A percentile compares a stretch with the other conserved stretches of the same genome.
Evolutionary conservation across 2,888 invertebrate species (phyloP).

Genomic region (Andricus quercusramuli): DNA sequence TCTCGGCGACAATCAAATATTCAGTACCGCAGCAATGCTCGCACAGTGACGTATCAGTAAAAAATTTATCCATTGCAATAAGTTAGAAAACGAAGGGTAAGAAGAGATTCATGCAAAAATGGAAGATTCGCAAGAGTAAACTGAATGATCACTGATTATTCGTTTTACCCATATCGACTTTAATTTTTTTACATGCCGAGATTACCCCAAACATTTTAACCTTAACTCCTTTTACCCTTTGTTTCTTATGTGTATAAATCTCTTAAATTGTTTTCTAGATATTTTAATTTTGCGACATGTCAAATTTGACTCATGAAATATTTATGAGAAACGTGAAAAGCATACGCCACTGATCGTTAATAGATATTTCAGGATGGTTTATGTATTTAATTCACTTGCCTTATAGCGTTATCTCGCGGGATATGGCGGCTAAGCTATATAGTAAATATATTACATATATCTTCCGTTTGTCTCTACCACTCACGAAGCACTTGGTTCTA

Average conservation of each 20-base stretch:
- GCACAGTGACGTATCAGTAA: not conserved
- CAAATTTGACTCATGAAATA: not conserved
- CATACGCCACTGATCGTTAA: no score
- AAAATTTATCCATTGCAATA: not conserved
- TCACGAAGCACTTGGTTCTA: not conserved
- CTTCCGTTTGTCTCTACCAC: constrained; percentile 44
- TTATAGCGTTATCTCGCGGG: constrained; percentile 58
- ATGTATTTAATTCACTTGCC: constrained; percentile 57
- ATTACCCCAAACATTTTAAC: no score
- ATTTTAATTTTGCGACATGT: not conserved
- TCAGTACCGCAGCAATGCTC: not conserved
- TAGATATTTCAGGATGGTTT: constrained; percentile 43
- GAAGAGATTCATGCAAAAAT: no score
- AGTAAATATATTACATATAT: no score
- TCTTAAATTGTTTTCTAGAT: not conserved
- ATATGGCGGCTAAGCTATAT: constrained; percentile 52
- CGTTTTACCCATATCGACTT: no score
- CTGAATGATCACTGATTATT: no score
- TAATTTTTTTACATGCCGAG: no score
- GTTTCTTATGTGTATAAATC: not conserved
- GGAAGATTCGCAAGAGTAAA: no score
- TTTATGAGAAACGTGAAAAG: not conserved
- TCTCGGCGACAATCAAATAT: not conserved
- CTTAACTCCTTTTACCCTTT: no score
- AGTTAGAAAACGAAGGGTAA: not conserved